Conservation (phyloP, 2,113 vertebrate species). For the Colaptes auratus region DNA sequence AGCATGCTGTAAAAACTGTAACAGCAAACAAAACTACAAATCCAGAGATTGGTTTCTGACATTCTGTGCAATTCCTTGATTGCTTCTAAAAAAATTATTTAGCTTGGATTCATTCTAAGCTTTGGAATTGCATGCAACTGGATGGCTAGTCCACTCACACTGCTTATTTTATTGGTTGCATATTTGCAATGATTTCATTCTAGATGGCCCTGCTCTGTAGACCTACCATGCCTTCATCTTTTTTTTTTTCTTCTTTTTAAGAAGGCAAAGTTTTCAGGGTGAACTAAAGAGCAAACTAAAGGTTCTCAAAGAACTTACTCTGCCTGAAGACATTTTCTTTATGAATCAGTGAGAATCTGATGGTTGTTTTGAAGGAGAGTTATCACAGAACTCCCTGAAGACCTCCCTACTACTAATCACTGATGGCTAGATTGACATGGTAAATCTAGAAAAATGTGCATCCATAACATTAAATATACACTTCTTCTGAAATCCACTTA, state of each 20-base stretch:
- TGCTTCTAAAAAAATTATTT: not conserved
- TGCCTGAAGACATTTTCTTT: not conserved
- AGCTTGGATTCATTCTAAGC: not conserved
- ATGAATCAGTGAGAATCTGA: not conserved
- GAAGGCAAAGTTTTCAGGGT: not conserved
- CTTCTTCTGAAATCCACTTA: constrained; percentile 18
- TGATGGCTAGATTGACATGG: not conserved
- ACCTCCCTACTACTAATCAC: constrained; percentile 11
- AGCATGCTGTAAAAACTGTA: constrained; percentile 50
- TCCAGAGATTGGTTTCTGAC: constrained; percentile 10
- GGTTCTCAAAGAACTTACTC: not conserved
- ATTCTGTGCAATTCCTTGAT: not conserved
- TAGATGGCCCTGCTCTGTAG: not conserved
- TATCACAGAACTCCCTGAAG: not conserved
- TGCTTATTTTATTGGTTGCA: not conserved
- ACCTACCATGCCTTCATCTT: not conserved
- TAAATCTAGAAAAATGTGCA: constrained; percentile 51
- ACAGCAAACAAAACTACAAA: constrained; percentile 58
- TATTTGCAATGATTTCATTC: not conserved
- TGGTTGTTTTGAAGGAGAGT: not conserved
- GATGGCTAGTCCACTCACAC: not conserved
- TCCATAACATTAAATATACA: not conserved
- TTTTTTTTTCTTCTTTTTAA: not conserved
- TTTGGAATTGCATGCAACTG: not conserved
- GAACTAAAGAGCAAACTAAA: not conserved